Percentiles rank a stretch among this genome's conserved stretches.
Conservation (phyloP, 1,140 invertebrate species). For the Mycetomoellerius zeteki region DNA sequence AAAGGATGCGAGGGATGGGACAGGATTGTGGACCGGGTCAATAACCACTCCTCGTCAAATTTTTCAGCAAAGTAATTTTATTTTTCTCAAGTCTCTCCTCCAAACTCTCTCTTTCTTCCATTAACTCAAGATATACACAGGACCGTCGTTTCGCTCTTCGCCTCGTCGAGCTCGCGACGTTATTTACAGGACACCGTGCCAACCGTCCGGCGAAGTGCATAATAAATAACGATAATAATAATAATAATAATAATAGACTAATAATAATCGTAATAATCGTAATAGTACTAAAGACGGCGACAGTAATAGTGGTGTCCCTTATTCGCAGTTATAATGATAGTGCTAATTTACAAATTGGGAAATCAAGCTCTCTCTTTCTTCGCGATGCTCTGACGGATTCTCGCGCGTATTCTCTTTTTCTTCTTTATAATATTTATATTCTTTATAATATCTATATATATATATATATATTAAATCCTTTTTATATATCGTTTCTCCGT, state of each 20-base stretch:
- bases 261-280: slow-evolving; percentile 49
- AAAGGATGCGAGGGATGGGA: slow-evolving; percentile 72
- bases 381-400: slow-evolving; percentile 36
- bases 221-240: slow-evolving; percentile 66
- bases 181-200: slow-evolving; percentile 75
- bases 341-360: slow-evolving; percentile 64
- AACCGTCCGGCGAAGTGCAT: slow-evolving; percentile 52
- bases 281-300: slow-evolving; percentile 46
- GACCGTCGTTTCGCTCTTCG: slow-evolving; percentile 34
- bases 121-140: slow-evolving; percentile 59
- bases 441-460: slow-evolving; percentile 18
- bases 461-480: slow-evolving; percentile 53
- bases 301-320: slow-evolving; percentile 14
- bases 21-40: slow-evolving; percentile 82
- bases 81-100: slow-evolving; percentile 77
- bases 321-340: slow-evolving; percentile 57
- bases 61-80: slow-evolving; percentile 84
- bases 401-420: background rate
- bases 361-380: slow-evolving; percentile 47
- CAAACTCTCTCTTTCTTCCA: slow-evolving; percentile 33
- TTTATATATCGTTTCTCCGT: slow-evolving; percentile 46
- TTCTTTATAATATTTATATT: slow-evolving; percentile 40
- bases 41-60: slow-evolving; percentile 85
- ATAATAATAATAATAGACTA: slow-evolving; percentile 32
- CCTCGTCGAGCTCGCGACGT: slow-evolving; percentile 59